phyloP scores from a whole-genome alignment of 2,888 invertebrate genomes.

The Pristionchus fissidentatus region DNA sequence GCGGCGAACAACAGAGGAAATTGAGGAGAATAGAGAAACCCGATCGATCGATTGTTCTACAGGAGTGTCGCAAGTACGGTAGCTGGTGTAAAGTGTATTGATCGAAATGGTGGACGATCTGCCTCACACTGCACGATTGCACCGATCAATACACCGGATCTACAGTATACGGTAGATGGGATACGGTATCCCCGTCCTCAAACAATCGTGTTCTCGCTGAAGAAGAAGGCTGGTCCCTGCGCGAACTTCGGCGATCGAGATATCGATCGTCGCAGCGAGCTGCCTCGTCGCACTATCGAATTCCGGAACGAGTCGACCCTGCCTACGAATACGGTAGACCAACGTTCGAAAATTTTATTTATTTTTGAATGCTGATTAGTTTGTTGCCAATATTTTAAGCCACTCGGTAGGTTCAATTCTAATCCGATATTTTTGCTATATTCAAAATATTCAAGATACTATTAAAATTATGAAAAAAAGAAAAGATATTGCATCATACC shows the following conservation, averaged over 20 bases:
- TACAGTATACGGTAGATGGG: background rate
- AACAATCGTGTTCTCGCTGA: constrained; percentile 69
- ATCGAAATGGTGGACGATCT: background rate
- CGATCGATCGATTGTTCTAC: background rate
- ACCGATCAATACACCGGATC: too few relatives aligned
- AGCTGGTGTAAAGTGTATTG: background rate
- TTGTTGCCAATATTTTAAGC: too few relatives aligned
- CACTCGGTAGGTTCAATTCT: background rate
- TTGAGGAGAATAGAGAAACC: background rate
- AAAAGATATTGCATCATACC: constrained; percentile 6
- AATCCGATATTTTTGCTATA: background rate
- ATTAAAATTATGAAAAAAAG: background rate
- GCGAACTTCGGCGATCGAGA: constrained; percentile 71
- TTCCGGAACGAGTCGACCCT: constrained; percentile 61
- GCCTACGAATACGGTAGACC: background rate
- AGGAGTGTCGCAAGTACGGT: too few relatives aligned
- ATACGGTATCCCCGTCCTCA: constrained; percentile 50
- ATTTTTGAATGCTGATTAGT: background rate
- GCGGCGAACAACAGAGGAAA: background rate
- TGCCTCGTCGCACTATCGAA: constrained; percentile 65
- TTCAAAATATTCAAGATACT: background rate
- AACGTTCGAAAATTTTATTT: background rate
- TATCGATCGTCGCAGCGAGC: constrained; percentile 67
- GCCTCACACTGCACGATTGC: background rate
- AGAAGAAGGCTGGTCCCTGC: constrained; percentile 59